Evolutionary conservation across 2,888 invertebrate genomes (phyloP).

Genomic region (Gari tellinella): DNA sequence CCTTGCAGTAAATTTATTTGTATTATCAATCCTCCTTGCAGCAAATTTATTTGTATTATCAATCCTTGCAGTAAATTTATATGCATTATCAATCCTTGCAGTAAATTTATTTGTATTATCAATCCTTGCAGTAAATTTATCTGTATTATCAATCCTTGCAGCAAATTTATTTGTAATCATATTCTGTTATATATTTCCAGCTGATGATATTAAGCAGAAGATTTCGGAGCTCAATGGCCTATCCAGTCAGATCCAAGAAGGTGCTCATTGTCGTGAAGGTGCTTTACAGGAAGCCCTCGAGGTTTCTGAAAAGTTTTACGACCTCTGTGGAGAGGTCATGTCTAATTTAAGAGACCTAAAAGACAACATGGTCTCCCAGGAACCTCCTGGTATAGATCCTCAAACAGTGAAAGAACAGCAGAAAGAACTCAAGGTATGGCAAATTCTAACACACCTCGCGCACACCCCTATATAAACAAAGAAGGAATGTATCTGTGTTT

Average conservation of each 20-base stretch:
- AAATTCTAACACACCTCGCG: no score
- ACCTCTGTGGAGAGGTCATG: slow-evolving; percentile 78
- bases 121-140: no score
- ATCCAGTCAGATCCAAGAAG: slow-evolving; percentile 69
- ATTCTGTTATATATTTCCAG: slow-evolving; percentile 60
- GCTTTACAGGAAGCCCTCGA: slow-evolving; percentile 74
- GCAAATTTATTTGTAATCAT: no score
- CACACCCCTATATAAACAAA: no score
- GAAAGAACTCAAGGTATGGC: slow-evolving; percentile 80
- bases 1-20: no score
- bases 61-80: no score
- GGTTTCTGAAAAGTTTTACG: slow-evolving; percentile 79
- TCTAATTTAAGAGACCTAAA: slow-evolving; percentile 81
- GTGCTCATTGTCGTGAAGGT: slow-evolving; percentile 70
- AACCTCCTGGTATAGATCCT: slow-evolving; percentile 81
- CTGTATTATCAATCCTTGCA: no score
- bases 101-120: no score
- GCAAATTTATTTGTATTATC: no score
- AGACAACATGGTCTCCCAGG: slow-evolving; percentile 82
- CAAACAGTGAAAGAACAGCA: slow-evolving; percentile 82
- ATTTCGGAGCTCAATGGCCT: slow-evolving; percentile 77
- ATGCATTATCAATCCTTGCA: no score
- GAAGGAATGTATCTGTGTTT: no score
- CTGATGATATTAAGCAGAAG: slow-evolving; percentile 79
- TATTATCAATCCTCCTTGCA: no score